A percentile compares a stretch with the other conserved stretches of the same genome.
These are phyloP conservation scores for Silvanus unidentatus DNA, from an alignment of 2,888 invertebrate species.

Conservation along the genomic window DNA sequence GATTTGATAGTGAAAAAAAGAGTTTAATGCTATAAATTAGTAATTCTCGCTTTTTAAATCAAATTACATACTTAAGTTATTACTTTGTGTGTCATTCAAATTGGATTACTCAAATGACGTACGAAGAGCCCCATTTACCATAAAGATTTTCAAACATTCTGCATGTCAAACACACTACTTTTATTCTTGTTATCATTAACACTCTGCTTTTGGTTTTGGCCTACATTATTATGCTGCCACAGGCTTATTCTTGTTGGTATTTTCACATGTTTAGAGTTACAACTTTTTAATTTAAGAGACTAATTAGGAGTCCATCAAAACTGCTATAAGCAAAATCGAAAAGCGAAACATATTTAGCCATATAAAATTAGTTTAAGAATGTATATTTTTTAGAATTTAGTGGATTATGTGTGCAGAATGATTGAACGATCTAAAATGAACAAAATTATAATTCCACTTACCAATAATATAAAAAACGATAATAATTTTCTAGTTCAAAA, in stretches of 20 bases:
- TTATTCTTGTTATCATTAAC: conserved; percentile 38
- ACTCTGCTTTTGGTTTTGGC: conserved; percentile 41
- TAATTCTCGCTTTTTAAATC: too few species aligned
- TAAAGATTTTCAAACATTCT: conserved; percentile 47
- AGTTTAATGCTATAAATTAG: too few species aligned
- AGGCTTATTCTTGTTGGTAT: conserved; percentile 28
- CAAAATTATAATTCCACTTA: conserved; percentile 7
- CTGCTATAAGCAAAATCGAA: conserved; percentile 18
- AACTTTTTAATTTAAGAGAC: conserved; percentile 10
- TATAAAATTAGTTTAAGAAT: too few species aligned
- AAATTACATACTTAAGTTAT: too few species aligned
- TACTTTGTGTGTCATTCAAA: too few species aligned
- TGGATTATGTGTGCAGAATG: conserved; percentile 38
- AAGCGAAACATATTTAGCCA: too few species aligned
- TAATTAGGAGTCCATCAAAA: conserved; percentile 14
- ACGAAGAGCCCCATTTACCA: too few species aligned
- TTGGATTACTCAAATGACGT: too few species aligned
- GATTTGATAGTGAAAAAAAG: too few species aligned
- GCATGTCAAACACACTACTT: conserved; percentile 39
- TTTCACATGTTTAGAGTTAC: conserved; percentile 13
- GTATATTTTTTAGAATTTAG: background rate
- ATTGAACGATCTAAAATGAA: conserved; percentile 35
- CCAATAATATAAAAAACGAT: background rate
- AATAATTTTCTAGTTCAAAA: conserved; percentile 18
- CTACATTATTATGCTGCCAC: conserved; percentile 31